Base-by-base conservation (phyloP, 2,888 invertebrate species). In the Calephelis perditalis region DNA sequence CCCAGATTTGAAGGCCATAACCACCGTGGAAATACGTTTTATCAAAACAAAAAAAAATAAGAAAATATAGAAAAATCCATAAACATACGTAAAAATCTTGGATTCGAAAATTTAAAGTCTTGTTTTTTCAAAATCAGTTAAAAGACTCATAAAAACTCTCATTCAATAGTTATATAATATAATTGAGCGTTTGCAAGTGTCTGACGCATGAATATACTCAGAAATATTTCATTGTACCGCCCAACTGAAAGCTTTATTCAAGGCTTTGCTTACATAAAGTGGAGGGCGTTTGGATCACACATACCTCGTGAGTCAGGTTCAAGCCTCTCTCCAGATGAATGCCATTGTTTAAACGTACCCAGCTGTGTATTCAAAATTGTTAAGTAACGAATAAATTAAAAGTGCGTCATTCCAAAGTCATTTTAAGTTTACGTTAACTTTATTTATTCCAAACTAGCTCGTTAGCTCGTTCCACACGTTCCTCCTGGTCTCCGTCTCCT, bases 281-380 rank as follows among this genome's bases (percentile, higher is more conserved):
- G 61, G 60, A 58, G 56, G 65, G 60, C 62, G 59, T 62, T 61
- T 57, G 68, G 63, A 65, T 62, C 40, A 65, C 66, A 67, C 70
- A 69, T 66, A 67, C 62, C 65, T 37, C 45, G 58, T 73, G 72
- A 73, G 65, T 73, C 71, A 71, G 61, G 63, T 57, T 59, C 46
- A 26, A 56, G 43, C 55, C 9, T 37, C 45, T 47, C 45, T 52
- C 26, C 7, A 40, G 52, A 54, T 36, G 35, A 44, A 46, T 52
- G 49, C 49, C 52, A 55, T 55, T 61, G 55, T 61, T 59, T 40
- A 43, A 56, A 40, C 54, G 56, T 55, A 57, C 37, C 37, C 57
- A 59, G 57, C 52, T 54, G 57, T 45, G 52, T 35, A 35, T 56
- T 52, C 52, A 52, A 52, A 36, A 52, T 52, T 26, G 35, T 52